Evolutionary conservation across 2,113 vertebrate species (phyloP).

Genomic region (Aphyosemion australe): DNA sequence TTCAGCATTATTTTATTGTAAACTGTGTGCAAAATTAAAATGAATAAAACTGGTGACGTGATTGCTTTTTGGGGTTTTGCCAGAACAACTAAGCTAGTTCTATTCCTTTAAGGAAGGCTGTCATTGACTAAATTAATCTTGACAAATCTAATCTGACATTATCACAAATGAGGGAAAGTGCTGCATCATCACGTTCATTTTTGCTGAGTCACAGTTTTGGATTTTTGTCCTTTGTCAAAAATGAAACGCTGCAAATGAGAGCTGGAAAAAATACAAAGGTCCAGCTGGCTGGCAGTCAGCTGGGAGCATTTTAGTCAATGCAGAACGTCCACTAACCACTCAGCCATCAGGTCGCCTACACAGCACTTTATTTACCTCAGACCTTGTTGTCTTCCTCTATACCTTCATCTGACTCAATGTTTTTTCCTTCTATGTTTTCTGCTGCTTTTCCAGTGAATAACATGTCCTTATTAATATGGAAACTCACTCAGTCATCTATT

Average conservation of each 20-base stretch:
- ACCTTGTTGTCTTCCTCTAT: neutral
- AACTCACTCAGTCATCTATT: too few relatives aligned
- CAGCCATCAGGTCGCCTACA: constrained; percentile 11
- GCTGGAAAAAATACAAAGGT: neutral
- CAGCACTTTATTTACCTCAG: constrained; percentile 7
- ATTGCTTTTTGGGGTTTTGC: too few relatives aligned
- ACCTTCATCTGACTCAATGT: neutral
- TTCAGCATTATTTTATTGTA: too few relatives aligned
- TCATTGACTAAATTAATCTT: too few relatives aligned
- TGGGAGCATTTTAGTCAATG: constrained; percentile 7
- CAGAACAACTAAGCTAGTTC: too few relatives aligned
- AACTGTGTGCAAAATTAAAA: too few relatives aligned
- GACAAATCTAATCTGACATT: neutral
- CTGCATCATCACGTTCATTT: neutral
- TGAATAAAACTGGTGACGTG: too few relatives aligned
- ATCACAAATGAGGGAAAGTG: neutral
- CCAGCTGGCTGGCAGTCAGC: neutral
- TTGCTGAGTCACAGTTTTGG: neutral
- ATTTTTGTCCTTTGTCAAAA: neutral
- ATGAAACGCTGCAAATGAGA: neutral
- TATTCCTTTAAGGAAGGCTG: neutral
- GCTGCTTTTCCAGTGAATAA: neutral
- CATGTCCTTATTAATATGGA: too few relatives aligned
- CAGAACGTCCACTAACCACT: neutral
- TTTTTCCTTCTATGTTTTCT: neutral